Evolutionary conservation across 2,797 vertebrate genomes (phyloP), one percentile per base, ranked within the genome.

Genomic region (Buphagus erythrorhynchus): DNA sequence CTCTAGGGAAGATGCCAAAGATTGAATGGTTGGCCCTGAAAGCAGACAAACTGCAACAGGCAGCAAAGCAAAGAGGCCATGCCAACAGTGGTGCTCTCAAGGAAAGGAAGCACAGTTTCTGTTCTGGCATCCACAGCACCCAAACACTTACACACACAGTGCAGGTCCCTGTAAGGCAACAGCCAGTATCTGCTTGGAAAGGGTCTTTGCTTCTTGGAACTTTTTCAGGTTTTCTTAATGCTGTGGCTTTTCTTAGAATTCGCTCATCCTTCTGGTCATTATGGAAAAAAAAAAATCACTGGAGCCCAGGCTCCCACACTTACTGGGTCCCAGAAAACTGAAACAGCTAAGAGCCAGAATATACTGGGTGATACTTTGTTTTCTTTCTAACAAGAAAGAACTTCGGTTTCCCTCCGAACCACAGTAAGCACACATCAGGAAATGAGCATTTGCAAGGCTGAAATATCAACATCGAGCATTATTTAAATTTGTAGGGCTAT

Each of bases 401-500:
- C 49, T 66, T 84, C 5, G 3, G 6, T 63, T 75, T 85, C 31
- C 16, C 51, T 86, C 71, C 18, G 24, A 90, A 83, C 42, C 40
- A 42, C 51, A 77, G 75, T 35, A 80, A 71, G 15, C 43, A n/a
- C 43, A 81, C 21, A 87, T 86, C 19, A 61, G 63, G 55, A 91
- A 96, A 72, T 0, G 11, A 74, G 86, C 75, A 72, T 94, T 86
- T 82, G 85, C 74, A 91, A 94, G 91, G 69, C 71, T 90, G 95
- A 93, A 95, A 88, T 69, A 62, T 93, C 95, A 73, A 48, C 88
- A 90, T 55, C 4, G 3, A 91, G 77, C 76, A 82, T 96, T 96
- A 92, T 97, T 96, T 97, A 96, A 97, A 97, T 97, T 88, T 96
- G 94, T 96, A 96, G 90, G 95, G 91, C 94, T 97, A 95, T 91